These are phyloP conservation scores for Sphaeramia orbicularis DNA, from an alignment of 2,797 vertebrate species.

Conservation along the genomic window DNA sequence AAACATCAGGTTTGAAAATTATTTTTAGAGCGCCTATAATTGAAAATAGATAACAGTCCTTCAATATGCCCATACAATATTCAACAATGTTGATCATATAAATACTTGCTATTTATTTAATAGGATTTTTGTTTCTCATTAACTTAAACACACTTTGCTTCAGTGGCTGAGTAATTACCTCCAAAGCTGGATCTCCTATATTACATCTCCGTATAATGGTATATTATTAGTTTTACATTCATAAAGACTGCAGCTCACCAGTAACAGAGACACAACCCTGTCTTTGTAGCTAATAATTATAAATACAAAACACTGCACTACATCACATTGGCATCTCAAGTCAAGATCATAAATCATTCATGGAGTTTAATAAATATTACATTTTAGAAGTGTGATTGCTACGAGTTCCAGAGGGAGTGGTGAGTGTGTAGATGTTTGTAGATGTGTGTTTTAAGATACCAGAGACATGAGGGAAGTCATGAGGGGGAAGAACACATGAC, in stretches of 20 bases:
- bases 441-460: conserved; percentile 56
- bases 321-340: conserved; percentile 60
- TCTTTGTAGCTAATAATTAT: conserved; percentile 28
- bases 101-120: no score
- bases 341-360: conserved; percentile 70
- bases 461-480: conserved; percentile 75
- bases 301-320: conserved; percentile 42
- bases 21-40: no score
- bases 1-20: no score
- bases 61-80: no score
- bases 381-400: conserved; percentile 46
- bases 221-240: conserved; percentile 4
- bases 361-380: conserved; percentile 68
- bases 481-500: conserved; percentile 57
- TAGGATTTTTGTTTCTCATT: no score
- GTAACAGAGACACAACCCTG: conserved; percentile 19
- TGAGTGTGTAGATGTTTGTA: conserved; percentile 25
- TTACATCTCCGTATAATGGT: no score
- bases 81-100: no score
- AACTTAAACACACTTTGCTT: no score
- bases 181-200: no score
- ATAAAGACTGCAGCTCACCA: conserved; percentile 8
- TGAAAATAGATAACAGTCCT: no score
- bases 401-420: conserved; percentile 42
- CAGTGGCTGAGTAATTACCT: no score